A percentile compares a stretch with the other conserved stretches of the same genome.
These are phyloP conservation scores for Hippopotamus amphibius DNA, from an alignment of 2,113 vertebrate genomes.

Conservation along the genomic window DNA sequence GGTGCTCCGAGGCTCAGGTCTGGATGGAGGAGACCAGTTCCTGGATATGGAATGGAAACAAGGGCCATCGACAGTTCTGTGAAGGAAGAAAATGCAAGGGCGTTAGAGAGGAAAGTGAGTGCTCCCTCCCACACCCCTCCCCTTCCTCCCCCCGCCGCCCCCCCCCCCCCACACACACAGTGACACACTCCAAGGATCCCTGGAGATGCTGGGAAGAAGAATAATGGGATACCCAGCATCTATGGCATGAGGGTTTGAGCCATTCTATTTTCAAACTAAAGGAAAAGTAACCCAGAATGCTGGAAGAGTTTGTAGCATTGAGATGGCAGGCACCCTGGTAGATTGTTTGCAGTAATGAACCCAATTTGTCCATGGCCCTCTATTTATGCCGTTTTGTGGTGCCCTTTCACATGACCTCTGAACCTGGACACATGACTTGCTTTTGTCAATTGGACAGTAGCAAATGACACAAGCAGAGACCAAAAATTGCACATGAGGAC, in stretches of 20 bases:
- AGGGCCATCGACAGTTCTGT: background rate
- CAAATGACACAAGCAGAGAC: background rate
- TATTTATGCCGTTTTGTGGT: background rate
- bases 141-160: no score
- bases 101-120: background rate
- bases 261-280: background rate
- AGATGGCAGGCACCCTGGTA: background rate
- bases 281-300: background rate
- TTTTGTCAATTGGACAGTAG: background rate
- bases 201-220: background rate
- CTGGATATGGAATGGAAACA: background rate
- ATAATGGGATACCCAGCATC: background rate
- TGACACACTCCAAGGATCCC: background rate
- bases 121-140: background rate
- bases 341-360: background rate
- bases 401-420: background rate
- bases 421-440: background rate
- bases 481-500: background rate
- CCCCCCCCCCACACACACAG: no score
- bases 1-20: background rate
- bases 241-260: background rate
- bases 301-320: background rate
- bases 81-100: constrained; percentile 4
- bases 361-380: background rate
- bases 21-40: background rate